A percentile compares a stretch with the other conserved stretches of the same genome.
phyloP scores from a whole-genome alignment of 2,888 invertebrate genomes.

The Epinotia demarniana region DNA sequence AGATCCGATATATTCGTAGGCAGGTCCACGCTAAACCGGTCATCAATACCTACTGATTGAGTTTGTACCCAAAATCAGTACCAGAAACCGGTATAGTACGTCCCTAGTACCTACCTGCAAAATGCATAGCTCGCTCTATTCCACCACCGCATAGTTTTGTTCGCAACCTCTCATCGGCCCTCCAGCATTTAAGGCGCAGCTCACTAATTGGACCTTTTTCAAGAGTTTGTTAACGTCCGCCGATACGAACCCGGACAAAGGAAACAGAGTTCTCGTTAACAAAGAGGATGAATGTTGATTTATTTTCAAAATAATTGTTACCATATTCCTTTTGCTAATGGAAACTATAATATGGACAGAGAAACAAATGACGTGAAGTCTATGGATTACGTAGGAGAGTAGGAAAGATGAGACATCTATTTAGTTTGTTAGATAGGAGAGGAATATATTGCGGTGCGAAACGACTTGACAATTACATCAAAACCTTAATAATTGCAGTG shows the following conservation, averaged over 20 bases:
- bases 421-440: no score
- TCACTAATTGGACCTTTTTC: constrained; percentile 72
- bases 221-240: constrained; percentile 59
- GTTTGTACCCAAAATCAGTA: not conserved
- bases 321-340: constrained; percentile 13
- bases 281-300: constrained; percentile 33
- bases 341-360: no score
- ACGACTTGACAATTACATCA: no score
- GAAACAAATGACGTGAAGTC: no score
- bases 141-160: constrained; percentile 77
- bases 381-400: no score
- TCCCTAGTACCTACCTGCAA: constrained; percentile 50
- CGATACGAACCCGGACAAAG: constrained; percentile 53
- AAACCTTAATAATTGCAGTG: no score
- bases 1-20: no score
- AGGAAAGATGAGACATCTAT: no score
- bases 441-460: no score
- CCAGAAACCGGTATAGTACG: constrained; percentile 17
- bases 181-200: constrained; percentile 72
- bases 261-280: constrained; percentile 34
- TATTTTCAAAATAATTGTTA: constrained; percentile 30
- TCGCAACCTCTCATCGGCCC: constrained; percentile 74
- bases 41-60: not conserved
- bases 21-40: no score
- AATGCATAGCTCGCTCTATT: constrained; percentile 70